Evolutionary conservation across 23 tunicate species (phyloP), one percentile per base, ranked within the genome.

Genomic region (Clavelina lepadiformis): DNA sequence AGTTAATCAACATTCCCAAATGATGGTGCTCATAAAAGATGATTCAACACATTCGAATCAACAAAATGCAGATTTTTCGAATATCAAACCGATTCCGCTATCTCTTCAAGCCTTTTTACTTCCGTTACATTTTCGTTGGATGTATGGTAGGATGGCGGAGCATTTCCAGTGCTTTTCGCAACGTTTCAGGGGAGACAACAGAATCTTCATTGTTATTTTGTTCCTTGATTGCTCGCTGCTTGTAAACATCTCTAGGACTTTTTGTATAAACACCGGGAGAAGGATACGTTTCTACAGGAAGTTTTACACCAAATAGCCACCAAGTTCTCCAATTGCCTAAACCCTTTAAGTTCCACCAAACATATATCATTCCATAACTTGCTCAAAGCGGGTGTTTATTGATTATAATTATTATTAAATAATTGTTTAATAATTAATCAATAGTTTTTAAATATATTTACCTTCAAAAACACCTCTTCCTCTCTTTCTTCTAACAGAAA

Each of bases 401-500:
- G 49, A 41, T 41, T 8, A 8, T 11, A 41, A 8, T 41, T 41
- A 15, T 41, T 41, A 15, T 15, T 41, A 8, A 11, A 41, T 41
- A 15, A 8, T 41, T 15, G 15, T 41, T 41, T 41, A 15, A 8
- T 41, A n/a, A n/a, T n/a, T n/a, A n/a, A n/a, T n/a, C n/a, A n/a
- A n/a, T n/a, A 41, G 13, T 8, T 41, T 41, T 15, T 8, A 41
- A 53, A 22, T 11, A 53, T 13, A 13, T 76, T 56, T 30, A 78
- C 95, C 51, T 86, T 86, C 30, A 86, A 50, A 36, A 60, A 65
- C 5, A 86, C 85, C 61, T 71, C 62, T 4, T 72, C 82, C 21
- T 78, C 81, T 50, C 95, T 72, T 29, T 78, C 47, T 65, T 77
- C 78, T n/a, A 78, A 38, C 5, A 37, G 28, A 61, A 86, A 86